Base-by-base conservation (phyloP, 1,140 invertebrate genomes). In the Heliconius eleuchia region DNA sequence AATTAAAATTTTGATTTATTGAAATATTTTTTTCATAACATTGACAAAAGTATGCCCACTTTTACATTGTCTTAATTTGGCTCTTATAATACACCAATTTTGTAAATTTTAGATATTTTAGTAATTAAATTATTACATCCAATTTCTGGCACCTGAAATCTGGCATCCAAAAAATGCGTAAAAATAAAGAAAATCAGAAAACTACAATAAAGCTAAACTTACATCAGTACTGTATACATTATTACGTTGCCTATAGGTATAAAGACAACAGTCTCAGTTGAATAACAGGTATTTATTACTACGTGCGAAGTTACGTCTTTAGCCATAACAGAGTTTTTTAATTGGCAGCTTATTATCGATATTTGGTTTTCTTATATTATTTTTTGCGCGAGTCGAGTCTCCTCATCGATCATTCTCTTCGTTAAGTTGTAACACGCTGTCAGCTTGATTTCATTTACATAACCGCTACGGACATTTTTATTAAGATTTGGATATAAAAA, bases 361-460 rank as follows among this genome's bases (percentile, higher is more conserved):
- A 66, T 66, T 66, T 66, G 16, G 60, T 66, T 13, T 66, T 66
- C 23, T 66, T 27, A 66, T 66, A 66, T 60, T 27, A 66, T 66
- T 66, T 66, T 66, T 66, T 66, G 60, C 27, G 11, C 60, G 23
- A 66, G 60, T 27, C 60, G 60, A 66, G 60, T 66, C 60, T 66
- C 27, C 27, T 66, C 60, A 66, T 66, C 60, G 60, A 66, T 66
- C 60, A 66, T 66, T n/a, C 60, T 66, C 27, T 66, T 66, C 60
- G 60, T 66, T 66, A 66, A 66, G 60, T 66, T 66, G 60, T 66
- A 66, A 66, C 60, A 5, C 60, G 60, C 60, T 66, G 60, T 66
- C 60, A 66, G 27, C 60, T 66, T 66, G 60, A 66, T 66, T 66
- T 66, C 60, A 66, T 66, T 66, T 66, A 30, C 60, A 66, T 66